Conservation (phyloP, 2,113 vertebrate genomes). For the Capreolus pygargus region DNA sequence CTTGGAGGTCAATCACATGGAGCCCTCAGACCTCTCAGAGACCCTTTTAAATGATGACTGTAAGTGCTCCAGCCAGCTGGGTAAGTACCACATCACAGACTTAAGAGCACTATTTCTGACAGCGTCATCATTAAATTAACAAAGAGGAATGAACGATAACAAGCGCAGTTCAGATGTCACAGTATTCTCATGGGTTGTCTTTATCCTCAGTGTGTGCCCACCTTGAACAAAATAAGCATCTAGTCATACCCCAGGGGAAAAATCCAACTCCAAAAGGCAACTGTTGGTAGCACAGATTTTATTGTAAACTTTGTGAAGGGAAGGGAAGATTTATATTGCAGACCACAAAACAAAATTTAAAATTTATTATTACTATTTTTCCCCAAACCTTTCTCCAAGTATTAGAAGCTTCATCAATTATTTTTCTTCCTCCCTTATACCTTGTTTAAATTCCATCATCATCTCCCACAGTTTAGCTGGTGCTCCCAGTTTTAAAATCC, state of each 20-base stretch:
- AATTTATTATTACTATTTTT: background rate
- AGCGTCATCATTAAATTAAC: background rate
- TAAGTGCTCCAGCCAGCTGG: background rate
- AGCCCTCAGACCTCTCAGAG: background rate
- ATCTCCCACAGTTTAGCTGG: background rate
- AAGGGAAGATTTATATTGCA: background rate
- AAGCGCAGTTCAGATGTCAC: background rate
- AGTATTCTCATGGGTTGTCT: fast-evolving
- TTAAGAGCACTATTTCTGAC: background rate
- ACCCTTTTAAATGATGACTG: background rate
- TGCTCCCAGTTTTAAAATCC: background rate
- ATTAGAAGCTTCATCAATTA: background rate
- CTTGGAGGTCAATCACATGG: background rate
- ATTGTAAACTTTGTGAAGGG: background rate
- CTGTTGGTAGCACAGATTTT: background rate
- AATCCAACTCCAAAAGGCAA: background rate
- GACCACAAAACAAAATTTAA: background rate
- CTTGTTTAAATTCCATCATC: background rate
- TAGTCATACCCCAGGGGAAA: background rate
- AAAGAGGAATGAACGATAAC: background rate
- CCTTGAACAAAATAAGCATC: background rate
- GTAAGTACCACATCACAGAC: background rate
- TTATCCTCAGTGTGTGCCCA: fast-evolving
- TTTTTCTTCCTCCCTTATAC: background rate
- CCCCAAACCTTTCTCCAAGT: background rate